These are phyloP conservation scores for Pycnomerus fuliginosus DNA, from an alignment of 2,888 invertebrate genomes.

Conservation along the genomic window DNA sequence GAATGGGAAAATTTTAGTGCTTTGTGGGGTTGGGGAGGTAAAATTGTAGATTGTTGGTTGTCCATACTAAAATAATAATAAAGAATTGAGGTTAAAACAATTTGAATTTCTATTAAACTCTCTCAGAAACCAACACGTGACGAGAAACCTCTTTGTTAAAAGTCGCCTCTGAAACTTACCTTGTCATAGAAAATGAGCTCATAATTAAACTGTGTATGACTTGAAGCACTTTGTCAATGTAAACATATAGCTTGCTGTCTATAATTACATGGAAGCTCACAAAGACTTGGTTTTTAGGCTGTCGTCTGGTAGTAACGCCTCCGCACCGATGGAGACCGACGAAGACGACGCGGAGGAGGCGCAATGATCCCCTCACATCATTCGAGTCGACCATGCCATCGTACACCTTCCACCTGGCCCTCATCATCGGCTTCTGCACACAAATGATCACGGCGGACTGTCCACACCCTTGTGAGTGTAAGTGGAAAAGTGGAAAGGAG, in stretches of 20 bases:
- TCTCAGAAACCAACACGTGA: conserved; percentile 7
- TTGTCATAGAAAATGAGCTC: conserved; percentile 3
- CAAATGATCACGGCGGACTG: conserved; percentile 61
- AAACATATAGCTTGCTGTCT: no score
- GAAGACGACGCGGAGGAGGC: conserved; percentile 41
- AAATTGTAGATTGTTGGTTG: no score
- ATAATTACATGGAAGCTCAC: no score
- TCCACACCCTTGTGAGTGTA: conserved; percentile 79
- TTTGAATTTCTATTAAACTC: conserved; percentile 11
- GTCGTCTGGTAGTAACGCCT: no score
- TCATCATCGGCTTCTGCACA: conserved; percentile 48
- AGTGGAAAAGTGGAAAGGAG: conserved; percentile 87
- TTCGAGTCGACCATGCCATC: conserved; percentile 26
- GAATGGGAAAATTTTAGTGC: no score
- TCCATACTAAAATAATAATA: no score
- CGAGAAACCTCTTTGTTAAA: conserved; percentile 8
- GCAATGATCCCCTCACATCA: conserved; percentile 7
- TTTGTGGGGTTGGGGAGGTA: no score
- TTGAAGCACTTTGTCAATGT: no score
- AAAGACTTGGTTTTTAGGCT: no score
- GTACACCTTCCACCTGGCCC: conserved; percentile 31
- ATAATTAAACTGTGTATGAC: no score
- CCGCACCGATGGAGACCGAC: conserved; percentile 40
- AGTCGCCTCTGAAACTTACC: conserved; percentile 2
- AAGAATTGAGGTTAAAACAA: no score